These are phyloP conservation scores for Triops cancriformis DNA, from an alignment of 1,140 invertebrate species.

Conservation along the genomic window DNA sequence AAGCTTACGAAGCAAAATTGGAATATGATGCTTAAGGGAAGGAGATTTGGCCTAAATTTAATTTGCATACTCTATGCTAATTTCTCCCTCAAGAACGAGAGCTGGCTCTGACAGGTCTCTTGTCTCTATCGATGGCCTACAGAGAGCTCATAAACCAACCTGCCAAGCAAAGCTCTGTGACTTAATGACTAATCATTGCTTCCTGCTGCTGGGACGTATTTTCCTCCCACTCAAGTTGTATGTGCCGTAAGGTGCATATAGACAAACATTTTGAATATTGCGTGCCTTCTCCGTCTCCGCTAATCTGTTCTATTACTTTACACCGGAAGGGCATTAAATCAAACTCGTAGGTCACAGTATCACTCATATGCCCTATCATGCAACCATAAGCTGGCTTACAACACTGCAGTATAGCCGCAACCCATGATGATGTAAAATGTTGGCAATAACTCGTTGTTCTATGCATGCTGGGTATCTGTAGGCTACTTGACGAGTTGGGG, in stretches of 20 bases:
- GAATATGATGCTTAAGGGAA: background rate
- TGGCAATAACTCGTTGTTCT: background rate
- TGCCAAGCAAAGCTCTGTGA: background rate
- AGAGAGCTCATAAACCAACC: conserved; percentile 5
- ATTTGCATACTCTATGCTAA: background rate
- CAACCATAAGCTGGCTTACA: background rate
- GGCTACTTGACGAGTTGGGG: too few species aligned
- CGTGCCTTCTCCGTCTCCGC: background rate
- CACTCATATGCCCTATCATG: background rate
- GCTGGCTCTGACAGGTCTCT: conserved; percentile 3
- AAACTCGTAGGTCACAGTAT: background rate
- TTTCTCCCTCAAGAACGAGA: background rate
- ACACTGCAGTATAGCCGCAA: background rate
- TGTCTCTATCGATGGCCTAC: background rate
- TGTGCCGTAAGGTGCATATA: background rate
- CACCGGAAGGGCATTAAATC: background rate
- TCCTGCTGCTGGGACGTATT: background rate
- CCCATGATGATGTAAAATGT: background rate
- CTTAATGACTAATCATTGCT: conserved; percentile 11
- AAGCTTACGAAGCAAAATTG: background rate
- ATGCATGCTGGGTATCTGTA: background rate
- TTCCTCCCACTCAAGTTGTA: background rate
- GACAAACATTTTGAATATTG: background rate
- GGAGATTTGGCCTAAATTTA: background rate
- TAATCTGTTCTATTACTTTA: background rate